Percentiles rank a stretch among this genome's conserved stretches.
These are phyloP conservation scores for Porites cylindrica DNA, from an alignment of 92 coral and sea anemone species.

Conservation along the genomic window DNA sequence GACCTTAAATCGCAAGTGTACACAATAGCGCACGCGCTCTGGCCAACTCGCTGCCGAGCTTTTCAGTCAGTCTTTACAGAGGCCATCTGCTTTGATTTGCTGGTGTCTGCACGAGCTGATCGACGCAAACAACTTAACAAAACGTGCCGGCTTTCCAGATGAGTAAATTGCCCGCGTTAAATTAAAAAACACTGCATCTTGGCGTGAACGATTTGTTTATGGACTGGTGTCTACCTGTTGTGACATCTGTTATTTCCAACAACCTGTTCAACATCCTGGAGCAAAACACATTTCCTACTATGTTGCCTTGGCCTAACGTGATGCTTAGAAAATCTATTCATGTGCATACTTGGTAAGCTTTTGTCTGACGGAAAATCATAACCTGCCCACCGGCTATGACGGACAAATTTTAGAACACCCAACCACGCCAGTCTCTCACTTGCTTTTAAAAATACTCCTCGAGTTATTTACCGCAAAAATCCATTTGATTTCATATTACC, in stretches of 20 bases:
- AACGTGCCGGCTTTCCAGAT: slow-evolving; percentile 30
- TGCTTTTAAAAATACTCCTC: not conserved
- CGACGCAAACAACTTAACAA: slow-evolving; percentile 33
- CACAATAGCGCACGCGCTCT: slow-evolving; percentile 41
- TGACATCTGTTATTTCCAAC: slow-evolving; percentile 27
- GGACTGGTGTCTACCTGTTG: slow-evolving; percentile 16
- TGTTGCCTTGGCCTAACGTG: slow-evolving; percentile 12
- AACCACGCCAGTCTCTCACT: not conserved
- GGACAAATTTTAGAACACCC: too few species aligned
- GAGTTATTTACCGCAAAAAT: not conserved
- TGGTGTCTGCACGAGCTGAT: slow-evolving; percentile 29
- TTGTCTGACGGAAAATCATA: not conserved
- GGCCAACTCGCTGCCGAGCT: slow-evolving; percentile 21
- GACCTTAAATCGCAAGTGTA: too few species aligned
- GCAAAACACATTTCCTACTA: slow-evolving; percentile 15
- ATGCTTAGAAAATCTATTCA: not conserved
- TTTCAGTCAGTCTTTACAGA: slow-evolving; percentile 38
- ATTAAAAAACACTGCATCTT: not conserved
- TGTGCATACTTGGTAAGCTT: not conserved
- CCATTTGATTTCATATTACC: slow-evolving; percentile 4
- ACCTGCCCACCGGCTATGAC: too few species aligned
- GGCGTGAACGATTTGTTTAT: slow-evolving; percentile 21
- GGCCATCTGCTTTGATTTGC: slow-evolving; percentile 53
- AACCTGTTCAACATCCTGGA: not conserved
- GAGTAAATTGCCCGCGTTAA: slow-evolving; percentile 23